Evolutionary conservation across 1,140 invertebrate species (phyloP), one percentile per base, ranked within the genome.

Genomic region (Neelides sp.): DNA sequence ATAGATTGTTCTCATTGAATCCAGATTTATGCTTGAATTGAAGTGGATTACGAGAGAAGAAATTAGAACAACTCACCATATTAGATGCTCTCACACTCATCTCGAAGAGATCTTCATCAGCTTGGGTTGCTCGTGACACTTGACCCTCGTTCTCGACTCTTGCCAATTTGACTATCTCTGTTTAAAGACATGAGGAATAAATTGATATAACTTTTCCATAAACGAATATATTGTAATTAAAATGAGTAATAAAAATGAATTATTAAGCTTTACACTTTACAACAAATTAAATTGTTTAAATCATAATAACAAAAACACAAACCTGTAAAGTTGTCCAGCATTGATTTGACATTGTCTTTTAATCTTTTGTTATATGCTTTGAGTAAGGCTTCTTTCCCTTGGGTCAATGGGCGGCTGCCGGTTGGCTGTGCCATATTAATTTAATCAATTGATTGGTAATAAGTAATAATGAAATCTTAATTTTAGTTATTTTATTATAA

Each of bases 241-340:
- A 28, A 30, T 27, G 7, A 47, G n/a, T 10, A 44, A 4, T 44
- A 23, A 45, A 26, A 19, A 24, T 46, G 23, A 24, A 28, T n/a
- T 42, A 23, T 55, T 15, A 13, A n/a, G 30, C 36, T 19, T 45
- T 45, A 34, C 17, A 28, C 50, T 28, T 22, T 34, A 36, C 5
- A 49, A 50, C 15, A 43, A 50, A 23, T 32, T 41, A 24, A 19
- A 39, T 26, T 23, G 15, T 44, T 28, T 48, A 42, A 19, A 34
- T 48, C 20, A 48, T 48, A 4, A 37, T 48, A 13, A 44, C 17
- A 44, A 39, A 43, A 26, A 43, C 15, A 23, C 17, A 64, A 74
- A 88, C 85, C 86, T 78, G 85, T 82, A 71, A 92, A 96, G 69
- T 96, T 96, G 67, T 95, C 91, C 27, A 93, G 66, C 85, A 97